Evolutionary conservation across 2,113 vertebrate species (phyloP), one percentile per base, ranked within the genome.

Genomic region (Lanius collurio): DNA sequence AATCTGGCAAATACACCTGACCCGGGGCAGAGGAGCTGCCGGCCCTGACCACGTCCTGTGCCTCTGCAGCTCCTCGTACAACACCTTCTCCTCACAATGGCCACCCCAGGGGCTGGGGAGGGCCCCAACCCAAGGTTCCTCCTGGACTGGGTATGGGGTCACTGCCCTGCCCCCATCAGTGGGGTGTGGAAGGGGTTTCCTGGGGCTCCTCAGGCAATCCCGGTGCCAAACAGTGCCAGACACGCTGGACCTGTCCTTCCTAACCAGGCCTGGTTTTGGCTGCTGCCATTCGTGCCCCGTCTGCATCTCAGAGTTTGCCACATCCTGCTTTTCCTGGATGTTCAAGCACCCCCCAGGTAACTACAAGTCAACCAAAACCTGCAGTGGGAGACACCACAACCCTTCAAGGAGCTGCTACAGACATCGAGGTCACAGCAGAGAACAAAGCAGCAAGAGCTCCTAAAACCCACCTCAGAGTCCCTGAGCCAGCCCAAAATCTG

Each of bases 1-100:
- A 63, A 26, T 2, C 4, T 31, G 35, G 47, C 11, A 28, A 28
- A 24, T 0, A 2, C 77, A 73, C 2, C 44, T 0, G 0, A 1
- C 33, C 5, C 0, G 0, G 27, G 27, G 41, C 14, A 49, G 27
- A 6, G 15, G 56, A 37, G 65, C n/a, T 41, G 42, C 28, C 0
- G 1, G 63, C 26, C 15, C 47, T 8, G 60, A 4, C 4, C 31
- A 3, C 1, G 0, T 15, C 13, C 44, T 15, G 62, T 1, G 28
- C 53, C 57, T 52, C 13, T 14, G 67, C 76, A 70, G 62, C 57
- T 46, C 50, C 47, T 33, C 3, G 5, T 5, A 3, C 15, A 33
- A 11, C 1, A 8, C n/a, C 52, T 69, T 31, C 53, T 39, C n/a
- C 74, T 5, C 4, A 1, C 13, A 0, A 15, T 26, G 5, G 8